phyloP scores from a whole-genome alignment of 2,797 vertebrate genomes.

The Aeoliscus strigatus region DNA sequence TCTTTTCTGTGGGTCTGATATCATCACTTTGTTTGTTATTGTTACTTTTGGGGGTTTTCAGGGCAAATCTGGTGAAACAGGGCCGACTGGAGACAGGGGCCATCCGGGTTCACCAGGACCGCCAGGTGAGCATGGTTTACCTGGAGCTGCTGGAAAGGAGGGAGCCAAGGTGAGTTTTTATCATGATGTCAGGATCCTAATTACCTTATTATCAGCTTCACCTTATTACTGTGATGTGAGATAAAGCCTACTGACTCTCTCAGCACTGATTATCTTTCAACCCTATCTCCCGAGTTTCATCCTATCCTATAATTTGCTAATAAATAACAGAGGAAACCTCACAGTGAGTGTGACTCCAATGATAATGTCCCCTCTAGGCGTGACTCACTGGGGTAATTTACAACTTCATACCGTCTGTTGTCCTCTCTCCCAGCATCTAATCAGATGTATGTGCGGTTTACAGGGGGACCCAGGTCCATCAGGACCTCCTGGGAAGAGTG shows the following conservation, averaged over 20 bases:
- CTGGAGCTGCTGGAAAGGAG: constrained; percentile 86
- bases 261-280: constrained; percentile 36
- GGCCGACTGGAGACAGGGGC: constrained; percentile 85
- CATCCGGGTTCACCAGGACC: constrained; percentile 89
- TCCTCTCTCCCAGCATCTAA: constrained; percentile 37
- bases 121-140: constrained; percentile 89
- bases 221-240: constrained; percentile 39
- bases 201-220: constrained; percentile 21
- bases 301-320: constrained; percentile 51
- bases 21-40: no score
- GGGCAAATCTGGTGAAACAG: constrained; percentile 90
- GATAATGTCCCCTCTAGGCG: constrained; percentile 50
- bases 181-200: constrained; percentile 37
- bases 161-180: constrained; percentile 82
- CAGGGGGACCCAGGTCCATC: constrained; percentile 87
- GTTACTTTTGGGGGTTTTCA: constrained; percentile 45
- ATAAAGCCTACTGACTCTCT: constrained; percentile 44
- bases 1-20: no score
- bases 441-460: constrained; percentile 44
- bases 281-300: constrained; percentile 48
- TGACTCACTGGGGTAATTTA: constrained; percentile 57
- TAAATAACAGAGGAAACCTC: constrained; percentile 55
- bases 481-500: constrained; percentile 82
- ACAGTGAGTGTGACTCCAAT: constrained; percentile 40
- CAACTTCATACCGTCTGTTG: constrained; percentile 46